Conservation (phyloP, 2,888 invertebrate species). For the Adelphocoris suturalis region DNA sequence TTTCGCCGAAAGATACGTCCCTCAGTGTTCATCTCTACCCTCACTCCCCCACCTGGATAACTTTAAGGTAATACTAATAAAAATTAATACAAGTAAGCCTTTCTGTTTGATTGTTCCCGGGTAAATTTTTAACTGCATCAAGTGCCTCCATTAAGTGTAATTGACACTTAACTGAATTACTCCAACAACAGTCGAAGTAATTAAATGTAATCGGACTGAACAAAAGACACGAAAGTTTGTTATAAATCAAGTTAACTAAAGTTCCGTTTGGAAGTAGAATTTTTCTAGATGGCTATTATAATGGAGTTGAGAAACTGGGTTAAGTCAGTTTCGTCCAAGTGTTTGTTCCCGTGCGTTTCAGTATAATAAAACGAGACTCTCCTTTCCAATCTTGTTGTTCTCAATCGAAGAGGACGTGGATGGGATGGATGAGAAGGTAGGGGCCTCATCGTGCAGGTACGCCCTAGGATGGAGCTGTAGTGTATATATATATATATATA, state of each 20-base stretch:
- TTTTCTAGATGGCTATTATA: slow-evolving; percentile 44
- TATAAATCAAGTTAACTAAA: slow-evolving; percentile 44
- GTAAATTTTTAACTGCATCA: not conserved
- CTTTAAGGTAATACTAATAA: too few species aligned
- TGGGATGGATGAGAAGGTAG: slow-evolving; percentile 15
- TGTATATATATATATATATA: not conserved
- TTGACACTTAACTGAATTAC: not conserved
- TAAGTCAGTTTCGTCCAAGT: slow-evolving; percentile 46
- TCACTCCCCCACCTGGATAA: too few species aligned
- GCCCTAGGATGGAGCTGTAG: not conserved
- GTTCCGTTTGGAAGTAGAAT: slow-evolving; percentile 12
- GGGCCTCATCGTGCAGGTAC: not conserved
- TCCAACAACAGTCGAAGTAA: slow-evolving; percentile 7
- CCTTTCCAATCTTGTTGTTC: slow-evolving; percentile 61
- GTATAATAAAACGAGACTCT: slow-evolving; percentile 64
- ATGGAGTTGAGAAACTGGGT: slow-evolving; percentile 50
- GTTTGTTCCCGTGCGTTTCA: slow-evolving; percentile 48
- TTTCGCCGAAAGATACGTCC: too few species aligned
- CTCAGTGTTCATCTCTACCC: too few species aligned
- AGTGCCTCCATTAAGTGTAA: not conserved
- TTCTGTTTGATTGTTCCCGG: too few species aligned
- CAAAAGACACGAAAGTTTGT: slow-evolving; percentile 27
- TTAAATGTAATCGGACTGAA: slow-evolving; percentile 29
- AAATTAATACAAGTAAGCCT: too few species aligned
- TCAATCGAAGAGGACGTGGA: slow-evolving; percentile 51